Conservation (phyloP, 2,797 vertebrate species). For the Lerista edwardsae region DNA sequence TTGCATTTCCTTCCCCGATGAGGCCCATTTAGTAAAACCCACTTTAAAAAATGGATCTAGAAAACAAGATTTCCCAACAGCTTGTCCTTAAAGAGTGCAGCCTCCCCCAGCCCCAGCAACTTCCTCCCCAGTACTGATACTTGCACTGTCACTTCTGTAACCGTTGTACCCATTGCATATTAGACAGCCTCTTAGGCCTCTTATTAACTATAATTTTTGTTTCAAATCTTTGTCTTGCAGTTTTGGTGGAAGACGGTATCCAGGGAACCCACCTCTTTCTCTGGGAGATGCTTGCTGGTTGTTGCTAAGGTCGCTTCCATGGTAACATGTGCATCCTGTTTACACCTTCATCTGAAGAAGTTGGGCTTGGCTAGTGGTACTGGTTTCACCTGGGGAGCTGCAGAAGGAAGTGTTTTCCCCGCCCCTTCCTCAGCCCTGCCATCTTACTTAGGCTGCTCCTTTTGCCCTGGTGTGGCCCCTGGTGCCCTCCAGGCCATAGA, state of each 20-base stretch:
- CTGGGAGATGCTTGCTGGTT: conserved; percentile 75
- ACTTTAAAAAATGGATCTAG: not conserved
- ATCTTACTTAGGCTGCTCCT: conserved; percentile 37
- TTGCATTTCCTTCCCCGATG: not conserved
- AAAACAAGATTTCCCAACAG: not conserved
- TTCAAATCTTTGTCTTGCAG: conserved; percentile 74
- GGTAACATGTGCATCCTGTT: conserved; percentile 81
- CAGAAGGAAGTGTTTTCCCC: conserved; percentile 41
- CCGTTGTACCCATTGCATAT: accelerated
- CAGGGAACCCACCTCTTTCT: conserved; percentile 72
- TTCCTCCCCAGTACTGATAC: accelerated
- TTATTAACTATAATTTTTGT: conserved; percentile 50
- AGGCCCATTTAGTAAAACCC: not conserved
- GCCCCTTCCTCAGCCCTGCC: conserved; percentile 23
- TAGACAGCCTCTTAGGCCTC: conserved; percentile 5
- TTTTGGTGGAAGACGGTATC: conserved; percentile 77
- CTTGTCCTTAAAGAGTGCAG: accelerated
- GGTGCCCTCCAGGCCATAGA: not conserved
- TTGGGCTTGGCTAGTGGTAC: conserved; percentile 74
- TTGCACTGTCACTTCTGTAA: accelerated
- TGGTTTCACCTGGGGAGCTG: conserved; percentile 55
- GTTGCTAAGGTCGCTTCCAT: conserved; percentile 79
- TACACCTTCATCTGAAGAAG: conserved; percentile 76
- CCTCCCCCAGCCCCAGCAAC: not conserved
- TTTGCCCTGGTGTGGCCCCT: not conserved